Evolutionary conservation across 2,888 invertebrate species (phyloP).

Genomic region (Drosophila buzzatii): DNA sequence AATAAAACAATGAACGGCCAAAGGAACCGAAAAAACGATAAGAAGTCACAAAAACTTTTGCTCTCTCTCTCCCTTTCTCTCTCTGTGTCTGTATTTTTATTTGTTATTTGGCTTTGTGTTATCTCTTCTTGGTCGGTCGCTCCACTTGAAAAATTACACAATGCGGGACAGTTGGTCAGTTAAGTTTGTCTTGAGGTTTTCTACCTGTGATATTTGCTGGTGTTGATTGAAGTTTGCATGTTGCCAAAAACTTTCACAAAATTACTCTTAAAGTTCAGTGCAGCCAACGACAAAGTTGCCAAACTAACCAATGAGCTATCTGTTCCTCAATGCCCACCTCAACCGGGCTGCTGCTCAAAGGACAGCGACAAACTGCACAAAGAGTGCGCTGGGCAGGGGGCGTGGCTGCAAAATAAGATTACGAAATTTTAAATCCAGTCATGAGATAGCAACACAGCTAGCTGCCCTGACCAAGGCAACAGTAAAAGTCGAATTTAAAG

Average conservation of each 20-base stretch:
- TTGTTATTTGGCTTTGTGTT: conserved; percentile 21
- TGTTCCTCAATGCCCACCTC: background rate
- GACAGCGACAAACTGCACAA: background rate
- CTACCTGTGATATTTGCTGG: conserved; percentile 62
- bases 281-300: conserved; percentile 20
- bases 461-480: background rate
- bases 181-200: conserved; percentile 57
- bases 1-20: conserved; percentile 73
- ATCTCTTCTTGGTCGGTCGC: conserved; percentile 36
- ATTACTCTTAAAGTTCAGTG: conserved; percentile 45
- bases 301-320: conserved; percentile 29
- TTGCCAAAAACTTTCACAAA: conserved; percentile 45
- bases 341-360: background rate
- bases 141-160: conserved; percentile 79
- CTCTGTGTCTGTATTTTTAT: conserved; percentile 1
- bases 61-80: conserved; percentile 23
- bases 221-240: conserved; percentile 80
- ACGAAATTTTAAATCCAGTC: background rate
- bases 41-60: conserved; percentile 74
- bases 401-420: background rate
- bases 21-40: conserved; percentile 59
- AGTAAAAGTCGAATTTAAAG: too few relatives aligned
- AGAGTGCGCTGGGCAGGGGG: too few relatives aligned
- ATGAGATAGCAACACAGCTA: background rate
- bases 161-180: conserved; percentile 79